Conservation (phyloP, 2,888 invertebrate genomes). For the Trisateles emortualis region DNA sequence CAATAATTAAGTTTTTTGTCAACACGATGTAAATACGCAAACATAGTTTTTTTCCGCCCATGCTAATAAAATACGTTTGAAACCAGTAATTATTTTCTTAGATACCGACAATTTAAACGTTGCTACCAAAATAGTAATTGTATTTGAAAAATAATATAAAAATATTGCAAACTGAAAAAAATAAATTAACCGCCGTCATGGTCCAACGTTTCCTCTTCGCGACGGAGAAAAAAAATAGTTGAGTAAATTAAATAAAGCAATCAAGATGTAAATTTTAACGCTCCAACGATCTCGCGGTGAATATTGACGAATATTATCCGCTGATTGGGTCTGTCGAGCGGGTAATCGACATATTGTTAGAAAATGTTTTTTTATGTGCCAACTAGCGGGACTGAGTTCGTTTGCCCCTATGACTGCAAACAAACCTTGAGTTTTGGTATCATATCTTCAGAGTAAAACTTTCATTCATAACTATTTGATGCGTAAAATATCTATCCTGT, state of each 20-base stretch:
- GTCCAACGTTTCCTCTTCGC: constrained; percentile 53
- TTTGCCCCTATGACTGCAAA: constrained; percentile 64
- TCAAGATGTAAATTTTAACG: constrained; percentile 70
- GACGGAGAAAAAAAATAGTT: constrained; percentile 54
- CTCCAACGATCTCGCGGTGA: constrained; percentile 56
- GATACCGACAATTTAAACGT: constrained; percentile 18
- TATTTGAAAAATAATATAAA: constrained; percentile 31
- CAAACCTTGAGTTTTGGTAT: constrained; percentile 61
- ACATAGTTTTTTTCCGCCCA: constrained; percentile 15
- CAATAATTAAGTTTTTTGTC: constrained; percentile 19
- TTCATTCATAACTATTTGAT: constrained; percentile 31
- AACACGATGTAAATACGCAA: constrained; percentile 2
- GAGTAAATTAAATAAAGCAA: constrained; percentile 81
- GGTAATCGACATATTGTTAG: constrained; percentile 72
- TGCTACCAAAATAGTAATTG: constrained; percentile 26
- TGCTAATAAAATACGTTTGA: constrained; percentile 18
- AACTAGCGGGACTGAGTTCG: constrained; percentile 75
- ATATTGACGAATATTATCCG: constrained; percentile 66
- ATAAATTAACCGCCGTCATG: constrained; percentile 55
- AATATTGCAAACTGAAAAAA: constrained; percentile 52
- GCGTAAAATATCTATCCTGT: constrained; percentile 42
- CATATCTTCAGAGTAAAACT: constrained; percentile 51
- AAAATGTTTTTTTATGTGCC: constrained; percentile 60
- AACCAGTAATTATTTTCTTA: constrained; percentile 21
- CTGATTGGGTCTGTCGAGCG: constrained; percentile 64